Percentiles rank a stretch among this genome's conserved stretches.
Evolutionary conservation across 2,797 vertebrate genomes (phyloP).

Genomic region (Molothrus aeneus): DNA sequence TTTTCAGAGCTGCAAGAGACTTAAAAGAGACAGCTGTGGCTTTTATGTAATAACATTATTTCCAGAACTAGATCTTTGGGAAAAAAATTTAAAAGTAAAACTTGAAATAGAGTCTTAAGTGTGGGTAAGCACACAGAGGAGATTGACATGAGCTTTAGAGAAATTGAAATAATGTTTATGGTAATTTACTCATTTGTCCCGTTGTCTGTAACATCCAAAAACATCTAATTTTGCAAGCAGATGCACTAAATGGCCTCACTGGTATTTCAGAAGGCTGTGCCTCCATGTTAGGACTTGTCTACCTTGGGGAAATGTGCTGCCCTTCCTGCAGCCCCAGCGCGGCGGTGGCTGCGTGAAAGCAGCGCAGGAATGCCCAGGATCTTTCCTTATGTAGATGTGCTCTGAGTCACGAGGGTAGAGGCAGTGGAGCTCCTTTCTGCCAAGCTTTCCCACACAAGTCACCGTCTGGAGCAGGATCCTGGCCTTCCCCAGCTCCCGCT

Average conservation of each 20-base stretch:
- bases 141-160: neutral
- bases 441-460: neutral
- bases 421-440: neutral
- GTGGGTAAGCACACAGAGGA: neutral
- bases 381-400: neutral
- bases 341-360: neutral
- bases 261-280: neutral
- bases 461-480: neutral
- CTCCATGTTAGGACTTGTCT: neutral
- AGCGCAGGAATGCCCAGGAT: neutral
- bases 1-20: neutral
- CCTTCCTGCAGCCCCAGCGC: neutral
- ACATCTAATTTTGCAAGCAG: neutral
- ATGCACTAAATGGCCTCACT: neutral
- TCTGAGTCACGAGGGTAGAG: neutral
- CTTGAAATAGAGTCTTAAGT: neutral
- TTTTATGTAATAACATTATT: neutral
- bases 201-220: neutral
- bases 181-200: neutral
- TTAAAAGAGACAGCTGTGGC: neutral
- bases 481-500: neutral
- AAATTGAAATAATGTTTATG: neutral
- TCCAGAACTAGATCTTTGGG: neutral
- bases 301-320: neutral
- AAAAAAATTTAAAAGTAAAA: neutral